Evolutionary conservation across 1,140 invertebrate species (phyloP).

Genomic region (Neodiprion lecontei): DNA sequence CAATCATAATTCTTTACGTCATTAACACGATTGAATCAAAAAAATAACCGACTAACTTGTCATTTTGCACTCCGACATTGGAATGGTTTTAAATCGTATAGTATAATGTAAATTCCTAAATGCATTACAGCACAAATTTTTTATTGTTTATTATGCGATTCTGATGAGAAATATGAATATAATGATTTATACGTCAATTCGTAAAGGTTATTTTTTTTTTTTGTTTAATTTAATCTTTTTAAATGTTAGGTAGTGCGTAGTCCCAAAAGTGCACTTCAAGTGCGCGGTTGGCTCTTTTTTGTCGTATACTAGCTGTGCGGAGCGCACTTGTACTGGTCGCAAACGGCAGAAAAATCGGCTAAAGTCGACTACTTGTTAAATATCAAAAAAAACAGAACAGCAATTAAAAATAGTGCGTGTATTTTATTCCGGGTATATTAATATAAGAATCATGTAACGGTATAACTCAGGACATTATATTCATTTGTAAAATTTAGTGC

Average conservation of each 20-base stretch:
- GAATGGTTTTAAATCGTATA: not conserved
- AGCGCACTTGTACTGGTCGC: conserved; percentile 64
- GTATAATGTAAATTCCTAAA: not conserved
- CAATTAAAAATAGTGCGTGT: not conserved
- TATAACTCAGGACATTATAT: conserved; percentile 1
- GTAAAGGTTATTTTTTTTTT: conserved; percentile 39
- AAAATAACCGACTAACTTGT: too few species aligned
- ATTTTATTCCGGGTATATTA: not conserved
- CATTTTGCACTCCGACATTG: not conserved
- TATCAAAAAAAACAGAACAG: not conserved
- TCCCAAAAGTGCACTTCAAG: conserved; percentile 43
- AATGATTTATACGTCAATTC: conserved; percentile 37
- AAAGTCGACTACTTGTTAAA: conserved; percentile 28
- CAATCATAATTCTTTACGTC: too few species aligned
- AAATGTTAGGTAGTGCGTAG: conserved; percentile 57
- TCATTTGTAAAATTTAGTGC: not conserved
- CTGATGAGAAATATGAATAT: conserved; percentile 30
- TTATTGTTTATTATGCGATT: conserved; percentile 4
- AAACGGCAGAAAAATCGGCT: conserved; percentile 45
- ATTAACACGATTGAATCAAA: too few species aligned
- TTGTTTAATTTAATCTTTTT: conserved; percentile 45
- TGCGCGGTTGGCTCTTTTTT: conserved; percentile 46
- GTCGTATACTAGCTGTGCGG: conserved; percentile 64
- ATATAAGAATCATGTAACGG: not conserved
- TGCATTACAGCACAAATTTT: not conserved